phyloP scores from a whole-genome alignment of 2,888 invertebrate genomes.

The Scaptomyza caliginosa region DNA sequence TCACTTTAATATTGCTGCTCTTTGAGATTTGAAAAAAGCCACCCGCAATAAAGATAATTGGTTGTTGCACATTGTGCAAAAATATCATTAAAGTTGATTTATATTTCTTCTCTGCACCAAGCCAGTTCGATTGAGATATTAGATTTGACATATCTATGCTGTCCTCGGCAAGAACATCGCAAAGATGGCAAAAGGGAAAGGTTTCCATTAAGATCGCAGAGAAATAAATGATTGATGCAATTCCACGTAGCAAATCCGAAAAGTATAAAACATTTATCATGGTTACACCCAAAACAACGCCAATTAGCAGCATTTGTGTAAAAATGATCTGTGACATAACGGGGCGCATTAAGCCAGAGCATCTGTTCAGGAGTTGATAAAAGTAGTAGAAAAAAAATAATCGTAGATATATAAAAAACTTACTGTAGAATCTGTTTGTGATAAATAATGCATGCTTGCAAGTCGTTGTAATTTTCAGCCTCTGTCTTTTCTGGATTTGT shows the following conservation, averaged over 20 bases:
- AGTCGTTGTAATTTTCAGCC: constrained; percentile 32
- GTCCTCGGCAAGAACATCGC: constrained; percentile 51
- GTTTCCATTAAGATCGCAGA: constrained; percentile 44
- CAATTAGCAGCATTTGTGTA: constrained; percentile 45
- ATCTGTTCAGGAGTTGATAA: background rate
- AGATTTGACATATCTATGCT: constrained; percentile 31
- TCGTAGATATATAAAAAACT: constrained; percentile 9
- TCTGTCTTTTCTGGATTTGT: constrained; percentile 21
- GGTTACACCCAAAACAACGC: constrained; percentile 43
- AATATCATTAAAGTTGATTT: constrained; percentile 23
- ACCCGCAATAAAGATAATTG: constrained; percentile 28
- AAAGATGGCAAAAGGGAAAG: constrained; percentile 64
- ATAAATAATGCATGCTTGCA: constrained; percentile 31
- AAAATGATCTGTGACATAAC: constrained; percentile 36
- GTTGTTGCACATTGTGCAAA: constrained; percentile 22
- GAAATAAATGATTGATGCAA: constrained; percentile 51
- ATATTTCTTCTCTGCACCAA: constrained; percentile 24
- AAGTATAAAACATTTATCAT: constrained; percentile 48
- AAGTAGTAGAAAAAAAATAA: background rate
- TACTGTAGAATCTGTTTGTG: constrained; percentile 34
- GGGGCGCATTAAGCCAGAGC: background rate
- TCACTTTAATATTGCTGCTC: constrained; percentile 48
- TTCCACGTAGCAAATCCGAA: constrained; percentile 27
- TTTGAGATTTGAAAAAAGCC: constrained; percentile 34
- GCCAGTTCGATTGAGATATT: constrained; percentile 27